Base-by-base conservation (phyloP, 92 coral and sea anemone genomes). In the Umimayanthus chanpuru region DNA sequence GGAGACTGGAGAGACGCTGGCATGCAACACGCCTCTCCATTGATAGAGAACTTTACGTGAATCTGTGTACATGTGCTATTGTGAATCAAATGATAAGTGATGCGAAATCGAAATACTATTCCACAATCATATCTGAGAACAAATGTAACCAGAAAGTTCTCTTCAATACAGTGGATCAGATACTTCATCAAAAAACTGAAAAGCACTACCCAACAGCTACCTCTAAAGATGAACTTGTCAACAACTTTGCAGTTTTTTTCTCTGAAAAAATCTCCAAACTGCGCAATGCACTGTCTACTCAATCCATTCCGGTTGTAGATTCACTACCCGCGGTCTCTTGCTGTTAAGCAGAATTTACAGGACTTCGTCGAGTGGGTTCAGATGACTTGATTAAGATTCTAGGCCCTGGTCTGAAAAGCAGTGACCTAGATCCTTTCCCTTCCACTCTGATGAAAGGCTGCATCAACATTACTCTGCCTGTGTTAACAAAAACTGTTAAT, bases 341-440 rank as follows among this genome's bases (percentile, higher is more conserved):
- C n/a, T 68, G 36, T 68, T 30, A 25, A 68, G 29, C 73, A 68
- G 73, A 68, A 68, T 30, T 68, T 68, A 25, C 30, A n/a, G 73
- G n/a, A 30, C 6, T 68, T 68, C 36, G 73, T 29, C 47, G 47
- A 3, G 47, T 43, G 47, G 6, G 47, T 43, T 3, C 47, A 4
- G 0, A 43, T 43, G 6, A 43, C 6, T 3, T 43, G 6, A 43
- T 43, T 6, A 43, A 43, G 47, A 43, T 43, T 43, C 47, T 43
- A 3, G 6, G 47, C 47, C 6, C 47, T 43, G 47, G 47, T 43
- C 47, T 36, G 68, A 83, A 83, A 49, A 85, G 89, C 32, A 83
- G 91, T 38, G 88, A 82, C 12, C 85, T 89, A 16, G 89, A 85
- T 49, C 92, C 73, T 10, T 68, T 43, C 47, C 47, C 47, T 3